Percentiles rank a stretch among this genome's conserved stretches.
Evolutionary conservation across 1,140 invertebrate genomes (phyloP).

Genomic region (Manduca sexta): DNA sequence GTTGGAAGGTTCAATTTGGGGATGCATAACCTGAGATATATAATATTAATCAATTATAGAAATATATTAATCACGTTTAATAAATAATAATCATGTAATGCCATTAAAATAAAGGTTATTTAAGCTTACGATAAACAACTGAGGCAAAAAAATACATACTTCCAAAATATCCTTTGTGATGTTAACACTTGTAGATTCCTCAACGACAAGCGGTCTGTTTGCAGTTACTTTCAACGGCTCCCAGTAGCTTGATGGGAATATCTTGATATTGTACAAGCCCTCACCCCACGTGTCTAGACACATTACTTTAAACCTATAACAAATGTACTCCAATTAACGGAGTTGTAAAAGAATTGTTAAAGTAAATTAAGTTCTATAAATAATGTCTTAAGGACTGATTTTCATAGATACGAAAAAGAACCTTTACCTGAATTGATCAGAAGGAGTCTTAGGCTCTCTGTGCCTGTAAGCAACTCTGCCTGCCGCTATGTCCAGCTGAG

Average conservation of each 20-base stretch:
- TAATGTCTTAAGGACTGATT: too few relatives aligned
- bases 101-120: neutral
- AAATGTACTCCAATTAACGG: too few relatives aligned
- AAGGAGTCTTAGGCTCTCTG: slow-evolving; percentile 66
- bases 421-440: slow-evolving; percentile 57
- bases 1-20: slow-evolving; percentile 87
- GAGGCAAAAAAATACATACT: slow-evolving; percentile 74
- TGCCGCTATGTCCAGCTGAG: slow-evolving; percentile 80
- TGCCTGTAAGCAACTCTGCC: slow-evolving; percentile 80
- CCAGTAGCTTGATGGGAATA: slow-evolving; percentile 91
- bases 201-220: slow-evolving; percentile 82
- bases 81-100: slow-evolving; percentile 5
- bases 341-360: too few relatives aligned
- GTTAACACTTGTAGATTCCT: slow-evolving; percentile 88
- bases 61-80: neutral
- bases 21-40: slow-evolving; percentile 80
- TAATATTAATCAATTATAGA: slow-evolving; percentile 26
- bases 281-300: slow-evolving; percentile 79
- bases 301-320: slow-evolving; percentile 77
- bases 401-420: slow-evolving; percentile 1
- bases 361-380: too few relatives aligned
- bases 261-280: slow-evolving; percentile 78
- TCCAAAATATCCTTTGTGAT: slow-evolving; percentile 83
- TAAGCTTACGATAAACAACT: neutral
- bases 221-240: slow-evolving; percentile 82